Base-by-base conservation (phyloP, 1,140 invertebrate genomes). In the Drosophila persimilis region DNA sequence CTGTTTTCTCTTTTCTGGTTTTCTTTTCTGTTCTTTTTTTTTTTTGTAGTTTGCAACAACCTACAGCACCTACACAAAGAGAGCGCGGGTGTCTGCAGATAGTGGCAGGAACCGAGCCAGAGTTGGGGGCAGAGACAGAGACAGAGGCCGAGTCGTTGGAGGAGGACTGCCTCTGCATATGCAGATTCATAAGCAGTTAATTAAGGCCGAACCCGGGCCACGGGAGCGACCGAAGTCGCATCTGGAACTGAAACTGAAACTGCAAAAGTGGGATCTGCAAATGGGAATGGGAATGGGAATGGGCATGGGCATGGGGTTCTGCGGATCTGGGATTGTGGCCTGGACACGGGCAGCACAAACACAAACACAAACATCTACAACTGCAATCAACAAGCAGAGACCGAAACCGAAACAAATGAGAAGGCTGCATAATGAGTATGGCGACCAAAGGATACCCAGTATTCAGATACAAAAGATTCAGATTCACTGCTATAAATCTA, bases 181-280 rank as follows among this genome's bases (percentile, higher is more conserved):
- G 81, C 81, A 85, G 77, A 80, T 85, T 86, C 81, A 86, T 86
- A 86, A 86, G 83, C 81, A 86, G 80, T 84, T 84, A 84, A 84
- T 84, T 84, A 84, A 84, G 80, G 80, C 80, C 80, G 80, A 75
- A 46, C 73, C 39, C 24, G 48, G 41, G 43, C 57, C 57, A 62
- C 51, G 26, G 52, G 66, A 29, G 35, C 50, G 31, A 44, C 63
- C 24, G 51, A 69, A 56, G 65, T 45, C 64, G 52, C 66, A 50
- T 11, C 66, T 44, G 66, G 69, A 70, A 69, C 64, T 70, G 66
- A 65, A 52, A 57, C 66, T 70, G 65, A 54, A 65, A 51, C 45
- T 17, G 6, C 35, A 39, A 39, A 39, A 39, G 35, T 39, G 31
- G 55, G 41, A 53, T 57, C 43, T 69, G 58, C 50, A 47, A 39